Evolutionary conservation across 1,140 invertebrate genomes (phyloP).

Genomic region (Drosophila athabasca): DNA sequence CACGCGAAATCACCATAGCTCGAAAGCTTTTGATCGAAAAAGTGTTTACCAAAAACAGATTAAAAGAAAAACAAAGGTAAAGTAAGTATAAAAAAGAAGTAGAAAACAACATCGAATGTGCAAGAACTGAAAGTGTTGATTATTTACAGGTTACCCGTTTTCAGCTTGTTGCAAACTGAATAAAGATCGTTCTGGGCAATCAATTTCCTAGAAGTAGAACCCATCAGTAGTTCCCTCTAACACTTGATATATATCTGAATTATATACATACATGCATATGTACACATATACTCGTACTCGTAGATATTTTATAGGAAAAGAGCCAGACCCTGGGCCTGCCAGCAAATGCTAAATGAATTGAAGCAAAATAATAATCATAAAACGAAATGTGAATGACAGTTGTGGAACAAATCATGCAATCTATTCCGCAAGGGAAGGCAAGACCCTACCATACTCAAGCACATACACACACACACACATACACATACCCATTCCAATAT

Average conservation of each 20-base stretch:
- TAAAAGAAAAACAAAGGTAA: too few relatives aligned
- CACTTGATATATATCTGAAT: not conserved
- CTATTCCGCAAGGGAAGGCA: slow-evolving; percentile 49
- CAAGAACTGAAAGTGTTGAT: too few relatives aligned
- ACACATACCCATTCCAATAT: not conserved
- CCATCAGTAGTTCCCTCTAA: too few relatives aligned
- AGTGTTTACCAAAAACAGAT: too few relatives aligned
- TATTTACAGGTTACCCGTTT: too few relatives aligned
- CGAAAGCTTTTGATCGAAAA: too few relatives aligned
- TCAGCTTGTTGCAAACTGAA: too few relatives aligned
- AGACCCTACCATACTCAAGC: slow-evolving; percentile 7
- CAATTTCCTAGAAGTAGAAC: too few relatives aligned
- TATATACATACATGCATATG: slow-evolving; percentile 17
- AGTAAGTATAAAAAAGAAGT: too few relatives aligned
- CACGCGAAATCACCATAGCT: too few relatives aligned
- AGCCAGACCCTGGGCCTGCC: slow-evolving; percentile 18
- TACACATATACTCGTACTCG: not conserved
- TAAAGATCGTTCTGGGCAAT: too few relatives aligned
- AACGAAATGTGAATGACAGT: slow-evolving; percentile 67
- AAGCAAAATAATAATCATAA: slow-evolving; percentile 71
- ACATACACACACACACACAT: not conserved
- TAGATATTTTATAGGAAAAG: not conserved
- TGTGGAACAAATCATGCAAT: slow-evolving; percentile 76
- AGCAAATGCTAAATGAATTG: slow-evolving; percentile 55
- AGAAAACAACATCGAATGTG: too few relatives aligned